Percentiles rank a stretch among this genome's conserved stretches.
Conservation (phyloP, 2,113 vertebrate genomes). For the Numida meleagris region DNA sequence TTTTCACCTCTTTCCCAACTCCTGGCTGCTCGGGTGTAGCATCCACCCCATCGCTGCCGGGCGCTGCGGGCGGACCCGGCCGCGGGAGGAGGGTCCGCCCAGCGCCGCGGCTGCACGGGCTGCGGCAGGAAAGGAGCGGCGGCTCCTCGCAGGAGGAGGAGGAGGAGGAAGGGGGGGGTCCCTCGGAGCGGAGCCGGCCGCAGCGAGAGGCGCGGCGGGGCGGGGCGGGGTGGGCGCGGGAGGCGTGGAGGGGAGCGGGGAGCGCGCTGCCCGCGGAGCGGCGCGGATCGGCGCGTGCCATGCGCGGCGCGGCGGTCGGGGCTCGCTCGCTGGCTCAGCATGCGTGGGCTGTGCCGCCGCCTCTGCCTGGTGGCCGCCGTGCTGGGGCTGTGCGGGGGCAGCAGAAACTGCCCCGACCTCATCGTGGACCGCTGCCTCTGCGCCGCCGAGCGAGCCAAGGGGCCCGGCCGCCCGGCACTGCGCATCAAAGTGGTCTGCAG, state of each 20-base stretch:
- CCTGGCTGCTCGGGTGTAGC: background rate
- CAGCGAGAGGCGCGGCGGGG: background rate
- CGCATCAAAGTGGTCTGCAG: constrained; percentile 85
- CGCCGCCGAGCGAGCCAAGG: constrained; percentile 83
- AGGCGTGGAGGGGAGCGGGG: constrained; percentile 26
- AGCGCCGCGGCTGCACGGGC: background rate
- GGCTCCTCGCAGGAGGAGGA: background rate
- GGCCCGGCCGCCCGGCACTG: constrained; percentile 80
- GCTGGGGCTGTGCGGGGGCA: constrained; percentile 66
- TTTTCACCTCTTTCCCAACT: background rate
- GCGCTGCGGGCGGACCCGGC: background rate
- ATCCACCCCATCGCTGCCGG: background rate
- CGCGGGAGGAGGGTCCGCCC: background rate
- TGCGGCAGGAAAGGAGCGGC: background rate
- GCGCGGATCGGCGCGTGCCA: constrained; percentile 35
- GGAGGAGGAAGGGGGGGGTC: background rate
- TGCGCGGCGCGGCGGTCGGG: constrained; percentile 8
- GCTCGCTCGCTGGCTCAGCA: constrained; percentile 19
- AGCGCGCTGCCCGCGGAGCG: background rate
- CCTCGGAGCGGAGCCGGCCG: background rate
- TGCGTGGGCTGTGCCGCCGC: constrained; percentile 47
- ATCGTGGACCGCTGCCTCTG: constrained; percentile 87
- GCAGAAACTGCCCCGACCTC: constrained; percentile 86
- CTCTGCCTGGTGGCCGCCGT: constrained; percentile 69
- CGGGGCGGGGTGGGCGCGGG: background rate